A percentile compares a stretch with the other conserved stretches of the same genome.
phyloP scores from a whole-genome alignment of 2,797 vertebrate species.

The Iguana delicatissima region DNA sequence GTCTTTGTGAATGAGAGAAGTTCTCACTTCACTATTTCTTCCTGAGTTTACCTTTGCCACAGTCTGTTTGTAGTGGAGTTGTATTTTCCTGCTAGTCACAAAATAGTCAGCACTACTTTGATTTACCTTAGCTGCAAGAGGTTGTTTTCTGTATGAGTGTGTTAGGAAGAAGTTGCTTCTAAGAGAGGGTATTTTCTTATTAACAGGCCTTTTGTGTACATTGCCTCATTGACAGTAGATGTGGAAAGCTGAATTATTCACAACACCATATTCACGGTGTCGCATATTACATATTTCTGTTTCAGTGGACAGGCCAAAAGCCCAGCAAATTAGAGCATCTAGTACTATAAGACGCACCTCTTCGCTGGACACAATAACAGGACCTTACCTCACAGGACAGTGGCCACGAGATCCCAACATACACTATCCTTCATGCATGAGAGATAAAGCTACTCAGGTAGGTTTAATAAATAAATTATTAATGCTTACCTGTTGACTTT shows the following conservation, averaged over 20 bases:
- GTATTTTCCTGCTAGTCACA: neutral
- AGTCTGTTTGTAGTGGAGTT: neutral
- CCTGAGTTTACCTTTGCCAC: neutral
- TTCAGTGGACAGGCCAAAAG: conserved; percentile 90
- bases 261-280: neutral
- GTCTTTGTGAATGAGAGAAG: neutral
- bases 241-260: conserved; percentile 2
- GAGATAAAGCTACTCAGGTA: conserved; percentile 98
- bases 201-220: neutral
- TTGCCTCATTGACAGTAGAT: neutral
- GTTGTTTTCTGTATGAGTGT: neutral
- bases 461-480: conserved; percentile 45
- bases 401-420: conserved; percentile 94
- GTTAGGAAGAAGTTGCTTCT: neutral
- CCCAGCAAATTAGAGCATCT: conserved; percentile 88
- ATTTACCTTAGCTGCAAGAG: neutral
- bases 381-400: conserved; percentile 96
- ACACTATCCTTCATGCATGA: conserved; percentile 94
- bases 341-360: conserved; percentile 91
- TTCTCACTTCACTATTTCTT: neutral
- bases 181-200: conserved; percentile 5
- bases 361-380: conserved; percentile 94
- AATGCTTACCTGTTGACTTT: neutral
- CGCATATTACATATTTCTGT: conserved; percentile 55
- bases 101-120: neutral